Base-by-base conservation (phyloP, 1,140 invertebrate genomes). In the Brachionus asplanchnoidis region DNA sequence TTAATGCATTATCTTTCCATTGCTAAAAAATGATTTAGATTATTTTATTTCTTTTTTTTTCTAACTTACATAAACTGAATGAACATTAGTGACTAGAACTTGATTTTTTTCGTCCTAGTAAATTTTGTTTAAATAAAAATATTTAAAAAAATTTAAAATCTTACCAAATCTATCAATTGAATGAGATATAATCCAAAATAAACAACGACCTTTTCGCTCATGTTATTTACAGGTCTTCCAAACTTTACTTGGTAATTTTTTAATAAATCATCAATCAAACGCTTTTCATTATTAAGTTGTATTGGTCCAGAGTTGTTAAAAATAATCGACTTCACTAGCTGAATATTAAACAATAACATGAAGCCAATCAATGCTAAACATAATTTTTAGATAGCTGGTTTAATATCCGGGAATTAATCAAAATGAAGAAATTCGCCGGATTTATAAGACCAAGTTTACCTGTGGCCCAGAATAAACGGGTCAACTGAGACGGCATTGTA, bases 151-250 rank as follows among this genome's bases (percentile, higher is more conserved):
- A 4, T 20, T 32, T 26, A 68, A 11, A 20, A 23, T 36, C 11
- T 14, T 53, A 84, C 89, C 32, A 90, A 86, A 85, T 90, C 89
- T 8, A 90, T 86, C 73, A 90, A 89, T 85, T 90, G 89, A 80
- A 90, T 89, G 8, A 90, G 86, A 32, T 87, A 88, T 3, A 90
- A 84, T 4, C 89, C 89, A 84, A 88, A 90, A 65, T 86, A 77
- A 14, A 90, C 88, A 17, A 79, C 85, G 26, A 90, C 86, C 23
- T 86, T 88, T 46, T 89, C 87, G 42, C 88, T 87, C 70, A 88
- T 87, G 66, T 88, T 86, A 75, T 86, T 86, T 4, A 90, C 89
- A 1, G 90, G 90, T 56, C 90, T 75, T 7, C 90, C 90, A 86
- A 88, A 87, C 56, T 87, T 87, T 8, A 89, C 90, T 60, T 87